Evolutionary conservation across 2,113 vertebrate species (phyloP).

Genomic region (Prunella himalayana): DNA sequence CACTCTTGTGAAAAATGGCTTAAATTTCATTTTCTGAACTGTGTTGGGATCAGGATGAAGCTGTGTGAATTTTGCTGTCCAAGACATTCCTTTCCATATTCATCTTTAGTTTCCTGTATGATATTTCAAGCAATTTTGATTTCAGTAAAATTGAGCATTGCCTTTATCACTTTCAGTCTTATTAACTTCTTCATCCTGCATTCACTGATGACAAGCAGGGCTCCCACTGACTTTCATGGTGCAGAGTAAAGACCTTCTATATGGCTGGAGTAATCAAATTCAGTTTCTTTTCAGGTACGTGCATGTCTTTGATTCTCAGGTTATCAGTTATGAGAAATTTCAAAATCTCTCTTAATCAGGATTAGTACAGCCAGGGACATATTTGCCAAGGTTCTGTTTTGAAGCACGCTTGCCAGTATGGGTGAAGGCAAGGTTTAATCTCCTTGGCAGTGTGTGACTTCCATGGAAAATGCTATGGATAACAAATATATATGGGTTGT

Average conservation of each 20-base stretch:
- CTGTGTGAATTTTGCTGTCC: not conserved
- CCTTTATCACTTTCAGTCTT: not conserved
- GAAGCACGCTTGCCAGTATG: not conserved
- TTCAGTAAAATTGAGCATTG: not conserved
- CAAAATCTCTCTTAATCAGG: not conserved
- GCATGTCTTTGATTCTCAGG: not conserved
- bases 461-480: not conserved
- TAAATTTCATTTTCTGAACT: not conserved
- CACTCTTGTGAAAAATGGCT: not conserved
- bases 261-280: not conserved
- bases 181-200: not conserved
- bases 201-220: not conserved
- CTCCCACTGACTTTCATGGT: not conserved
- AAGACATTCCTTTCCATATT: not conserved
- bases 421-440: not conserved
- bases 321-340: not conserved
- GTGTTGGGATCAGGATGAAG: not conserved
- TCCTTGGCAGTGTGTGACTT: not conserved
- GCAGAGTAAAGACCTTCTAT: not conserved
- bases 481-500: not conserved
- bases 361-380: not conserved
- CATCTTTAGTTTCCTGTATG: not conserved
- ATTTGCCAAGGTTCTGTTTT: not conserved
- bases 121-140: not conserved
- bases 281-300: not conserved